Conservation (phyloP, 2,888 invertebrate genomes). For the Sarcophaga rosellei region DNA sequence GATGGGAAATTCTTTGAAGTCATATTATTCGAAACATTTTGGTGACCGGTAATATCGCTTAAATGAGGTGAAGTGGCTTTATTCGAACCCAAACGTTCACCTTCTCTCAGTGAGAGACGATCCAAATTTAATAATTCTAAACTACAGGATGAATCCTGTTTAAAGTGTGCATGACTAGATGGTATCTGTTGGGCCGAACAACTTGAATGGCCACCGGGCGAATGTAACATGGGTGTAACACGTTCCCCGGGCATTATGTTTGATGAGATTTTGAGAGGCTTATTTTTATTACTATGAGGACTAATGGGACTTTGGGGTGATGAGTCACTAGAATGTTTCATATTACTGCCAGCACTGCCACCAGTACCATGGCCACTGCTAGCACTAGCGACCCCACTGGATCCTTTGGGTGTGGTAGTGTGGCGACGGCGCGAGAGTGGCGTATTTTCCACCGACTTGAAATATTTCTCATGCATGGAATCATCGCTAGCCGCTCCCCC, state of each 20-base stretch:
- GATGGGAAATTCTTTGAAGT: conserved; percentile 72
- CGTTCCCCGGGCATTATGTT: conserved; percentile 60
- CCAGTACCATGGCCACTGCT: conserved; percentile 75
- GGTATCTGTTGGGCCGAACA: conserved; percentile 57
- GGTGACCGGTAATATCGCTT: conserved; percentile 69
- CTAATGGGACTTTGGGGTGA: conserved; percentile 85
- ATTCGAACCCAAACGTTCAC: conserved; percentile 49
- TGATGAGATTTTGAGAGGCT: conserved; percentile 54
- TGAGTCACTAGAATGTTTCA: conserved; percentile 83
- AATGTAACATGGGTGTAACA: conserved; percentile 70
- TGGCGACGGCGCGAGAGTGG: conserved; percentile 84
- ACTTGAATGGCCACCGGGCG: conserved; percentile 72
- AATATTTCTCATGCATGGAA: conserved; percentile 91
- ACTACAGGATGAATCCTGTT: conserved; percentile 74
- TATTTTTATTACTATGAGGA: conserved; percentile 79
- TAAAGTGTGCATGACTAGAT: conserved; percentile 69
- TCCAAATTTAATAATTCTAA: conserved; percentile 76
- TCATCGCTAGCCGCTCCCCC: conserved; percentile 86
- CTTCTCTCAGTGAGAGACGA: conserved; percentile 73
- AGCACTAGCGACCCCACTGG: conserved; percentile 71
- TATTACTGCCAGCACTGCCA: conserved; percentile 76
- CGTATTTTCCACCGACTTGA: conserved; percentile 87
- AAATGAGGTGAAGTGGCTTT: conserved; percentile 75
- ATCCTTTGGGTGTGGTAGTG: conserved; percentile 75
- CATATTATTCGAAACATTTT: conserved; percentile 57